Evolutionary conservation across 2,113 vertebrate species (phyloP).

Genomic region (Odobenus rosmarus): DNA sequence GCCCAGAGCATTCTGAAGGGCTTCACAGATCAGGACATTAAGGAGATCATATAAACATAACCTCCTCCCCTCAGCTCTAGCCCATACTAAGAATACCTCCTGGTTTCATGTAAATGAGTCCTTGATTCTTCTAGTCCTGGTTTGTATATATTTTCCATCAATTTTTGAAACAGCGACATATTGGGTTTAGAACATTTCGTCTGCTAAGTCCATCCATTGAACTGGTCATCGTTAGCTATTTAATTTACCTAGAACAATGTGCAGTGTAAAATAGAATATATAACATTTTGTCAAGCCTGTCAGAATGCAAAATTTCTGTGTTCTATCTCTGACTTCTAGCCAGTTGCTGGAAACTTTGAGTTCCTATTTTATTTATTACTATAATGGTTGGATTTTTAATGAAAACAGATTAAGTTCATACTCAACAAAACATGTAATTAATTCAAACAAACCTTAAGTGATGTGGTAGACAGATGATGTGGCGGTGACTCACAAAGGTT

Average conservation of each 20-base stretch:
- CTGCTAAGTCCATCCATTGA: not conserved
- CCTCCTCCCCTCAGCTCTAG: not conserved
- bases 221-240: not conserved
- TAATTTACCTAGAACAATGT: not conserved
- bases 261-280: conserved; percentile 1
- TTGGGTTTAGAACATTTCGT: not conserved
- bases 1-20: not conserved
- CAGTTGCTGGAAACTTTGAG: not conserved
- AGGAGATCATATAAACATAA: not conserved
- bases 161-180: not conserved
- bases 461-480: not conserved
- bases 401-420: not conserved
- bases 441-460: not conserved
- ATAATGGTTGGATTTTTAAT: not conserved
- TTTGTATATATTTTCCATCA: not conserved
- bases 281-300: not conserved
- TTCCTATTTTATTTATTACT: conserved; percentile 41
- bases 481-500: not conserved
- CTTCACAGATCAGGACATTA: not conserved
- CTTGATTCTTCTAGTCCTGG: not conserved
- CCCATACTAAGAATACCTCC: not conserved
- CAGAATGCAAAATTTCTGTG: not conserved
- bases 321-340: not conserved
- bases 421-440: not conserved
- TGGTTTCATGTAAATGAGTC: not conserved